Conservation (phyloP, 2,797 vertebrate species). For the Sphaeramia orbicularis region DNA sequence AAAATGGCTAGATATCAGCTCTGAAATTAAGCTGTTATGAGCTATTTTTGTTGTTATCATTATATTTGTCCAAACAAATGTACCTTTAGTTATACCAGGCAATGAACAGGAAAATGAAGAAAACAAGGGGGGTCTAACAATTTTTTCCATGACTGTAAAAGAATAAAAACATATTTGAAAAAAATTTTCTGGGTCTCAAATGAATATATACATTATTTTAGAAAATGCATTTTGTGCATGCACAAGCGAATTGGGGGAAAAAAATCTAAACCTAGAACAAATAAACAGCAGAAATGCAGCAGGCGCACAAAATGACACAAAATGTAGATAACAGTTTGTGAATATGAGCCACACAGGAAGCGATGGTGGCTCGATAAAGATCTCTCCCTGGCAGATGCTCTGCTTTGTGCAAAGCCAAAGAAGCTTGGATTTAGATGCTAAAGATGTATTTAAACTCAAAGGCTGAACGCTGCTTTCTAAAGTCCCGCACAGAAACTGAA, state of each 20-base stretch:
- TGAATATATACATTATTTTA: too few species aligned
- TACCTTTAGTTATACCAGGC: too few species aligned
- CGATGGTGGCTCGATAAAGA: conserved; percentile 77
- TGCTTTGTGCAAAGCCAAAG: conserved; percentile 75
- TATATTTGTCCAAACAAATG: too few species aligned
- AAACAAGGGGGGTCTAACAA: too few species aligned
- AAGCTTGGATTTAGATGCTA: conserved; percentile 62
- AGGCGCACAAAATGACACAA: conserved; percentile 5
- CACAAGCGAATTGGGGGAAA: not conserved
- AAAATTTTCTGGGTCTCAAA: too few species aligned
- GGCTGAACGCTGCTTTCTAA: conserved; percentile 48
- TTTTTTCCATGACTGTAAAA: too few species aligned
- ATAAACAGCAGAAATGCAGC: conserved; percentile 19
- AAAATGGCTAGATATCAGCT: too few species aligned
- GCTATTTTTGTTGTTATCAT: too few species aligned
- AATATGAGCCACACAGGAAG: conserved; percentile 76
- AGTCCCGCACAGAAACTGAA: conserved; percentile 58
- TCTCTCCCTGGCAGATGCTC: conserved; percentile 75
- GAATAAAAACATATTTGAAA: too few species aligned
- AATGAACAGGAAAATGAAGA: too few species aligned
- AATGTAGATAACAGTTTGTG: conserved; percentile 43
- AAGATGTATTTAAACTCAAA: conserved; percentile 73
- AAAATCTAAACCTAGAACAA: conserved; percentile 5
- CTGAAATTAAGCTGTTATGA: too few species aligned
- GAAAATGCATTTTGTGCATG: not conserved